Evolutionary conservation across 2,797 vertebrate genomes (phyloP), one percentile per base, ranked within the genome.

Genomic region (Myotis pilosus): DNA sequence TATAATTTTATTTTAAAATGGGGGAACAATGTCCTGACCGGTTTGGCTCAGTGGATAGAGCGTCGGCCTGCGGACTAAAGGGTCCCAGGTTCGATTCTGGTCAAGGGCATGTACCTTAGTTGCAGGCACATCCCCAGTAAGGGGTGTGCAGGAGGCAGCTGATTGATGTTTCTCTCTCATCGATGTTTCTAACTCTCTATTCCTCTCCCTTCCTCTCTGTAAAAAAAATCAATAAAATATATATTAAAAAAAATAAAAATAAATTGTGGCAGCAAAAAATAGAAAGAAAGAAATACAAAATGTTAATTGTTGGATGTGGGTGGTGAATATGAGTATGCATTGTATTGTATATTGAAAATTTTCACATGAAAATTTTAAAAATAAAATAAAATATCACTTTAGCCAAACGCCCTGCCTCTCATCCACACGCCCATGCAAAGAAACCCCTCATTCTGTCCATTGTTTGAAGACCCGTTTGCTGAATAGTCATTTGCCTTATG

Each of bases 1-100:
- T 85, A 30, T 93, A 49, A 82, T 66, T 57, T 91, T 62, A 87
- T 75, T 74, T 87, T 80, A n/a, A 90, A 90, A 84, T 30, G 60
- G 44, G 22, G 68, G 16, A 81, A 36, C 36, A 80, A 85, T 44
- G 41, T 9, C 41, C 9, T 44, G 41, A 44, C 41, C 9, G 9
- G 41, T 44, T 44, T 44, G 41, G 41, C 41, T 10, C 41, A 44
- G 41, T 44, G 41, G 41, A n/a, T 10, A 44, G 10, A 44, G 41
- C 41, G 41, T 44, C 9, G 41, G 41, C 9, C 41, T 44, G 41
- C 41, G 41, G 41, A 44, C 41, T 44, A 44, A 10, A 44, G 9
- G 41, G 41, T 44, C 41, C 41, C 0, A 44, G 41, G 41, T 44
- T 44, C 41, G 9, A 44, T 44, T 44, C 41, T 10, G 41, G 41